These are phyloP conservation scores for Fundulus diaphanus DNA, from an alignment of 2,797 vertebrate genomes.

Conservation along the genomic window DNA sequence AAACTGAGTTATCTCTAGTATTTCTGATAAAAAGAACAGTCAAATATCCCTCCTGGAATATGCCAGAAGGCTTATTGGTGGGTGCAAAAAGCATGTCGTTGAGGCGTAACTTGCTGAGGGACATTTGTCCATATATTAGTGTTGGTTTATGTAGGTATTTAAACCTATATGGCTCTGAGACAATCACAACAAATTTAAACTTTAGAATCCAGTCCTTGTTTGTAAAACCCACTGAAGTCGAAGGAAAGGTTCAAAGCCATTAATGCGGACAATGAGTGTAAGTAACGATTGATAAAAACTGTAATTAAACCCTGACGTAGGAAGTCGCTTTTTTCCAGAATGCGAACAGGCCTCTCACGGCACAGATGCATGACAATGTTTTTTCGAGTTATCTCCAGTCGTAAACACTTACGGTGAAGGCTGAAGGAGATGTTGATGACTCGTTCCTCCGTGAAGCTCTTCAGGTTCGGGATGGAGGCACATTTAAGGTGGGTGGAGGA, in stretches of 20 bases:
- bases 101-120: neutral
- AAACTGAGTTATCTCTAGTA: neutral
- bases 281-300: neutral
- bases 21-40: neutral
- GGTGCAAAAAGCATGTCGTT: neutral
- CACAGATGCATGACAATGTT: too few species aligned
- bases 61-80: neutral
- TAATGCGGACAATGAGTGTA: neutral
- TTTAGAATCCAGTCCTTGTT: too few species aligned
- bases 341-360: too few species aligned
- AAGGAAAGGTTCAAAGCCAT: neutral
- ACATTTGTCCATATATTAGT: neutral
- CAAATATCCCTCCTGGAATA: neutral
- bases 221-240: neutral
- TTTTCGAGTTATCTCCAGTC: neutral
- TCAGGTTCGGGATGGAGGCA: constrained; percentile 93
- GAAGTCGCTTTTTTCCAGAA: neutral
- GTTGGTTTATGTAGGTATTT: neutral
- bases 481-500: constrained; percentile 92
- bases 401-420: constrained; percentile 90
- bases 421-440: constrained; percentile 97
- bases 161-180: neutral
- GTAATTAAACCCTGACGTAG: neutral
- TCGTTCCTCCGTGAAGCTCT: constrained; percentile 91
- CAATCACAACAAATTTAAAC: too few species aligned